Base-by-base conservation (phyloP, 1,140 invertebrate species). In the Mactra quadrangularis region DNA sequence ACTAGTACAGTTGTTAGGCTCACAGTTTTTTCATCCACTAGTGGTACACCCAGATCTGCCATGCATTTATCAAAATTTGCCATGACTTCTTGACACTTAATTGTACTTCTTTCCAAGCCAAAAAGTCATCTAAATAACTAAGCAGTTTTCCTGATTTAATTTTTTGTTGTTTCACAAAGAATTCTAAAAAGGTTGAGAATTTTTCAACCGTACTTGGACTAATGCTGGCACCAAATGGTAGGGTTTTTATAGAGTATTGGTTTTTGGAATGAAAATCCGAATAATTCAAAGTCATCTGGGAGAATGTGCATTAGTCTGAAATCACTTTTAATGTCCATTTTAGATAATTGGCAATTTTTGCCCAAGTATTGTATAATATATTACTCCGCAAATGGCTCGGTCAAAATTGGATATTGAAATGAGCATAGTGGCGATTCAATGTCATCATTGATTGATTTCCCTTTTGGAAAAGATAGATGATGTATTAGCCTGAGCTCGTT, bases 61-160 rank as follows among this genome's bases (percentile, higher is more conserved):
- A 66, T 55, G n/a, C 15, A 41, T 2, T 17, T 3, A 4, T 19
- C 15, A 53, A 78, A 53, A 25, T 15, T 15, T 29, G 6, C 6
- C 25, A 52, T 47, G 2, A 2, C 1, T 19, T 75, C 33, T 9
- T 17, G 13, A 27, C 55, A 72, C 25, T 31, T 50, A 2, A 25
- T 25, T 13, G 31, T 41, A 22, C 17, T 4, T 22, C n/a, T 45
- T 29, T n/a, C 83, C 7, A 52, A 35, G 33, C 79, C 71, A 1
- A 76, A 33, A 52, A 81, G 50, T 82, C 78, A 76, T 82, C 77
- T 6, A 85, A 52, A 25, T 83, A 83, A 35, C 77, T 72, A 3
- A 77, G 35, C 13, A 77, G n/a, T 45, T 6, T 31, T 3, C 25
- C 47, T 33, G 31, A 17, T 15, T 45, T n/a, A 2, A 35, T 38